Base-by-base conservation (phyloP, 2,888 invertebrate genomes). In the Mesorhabditis sp. region DNA sequence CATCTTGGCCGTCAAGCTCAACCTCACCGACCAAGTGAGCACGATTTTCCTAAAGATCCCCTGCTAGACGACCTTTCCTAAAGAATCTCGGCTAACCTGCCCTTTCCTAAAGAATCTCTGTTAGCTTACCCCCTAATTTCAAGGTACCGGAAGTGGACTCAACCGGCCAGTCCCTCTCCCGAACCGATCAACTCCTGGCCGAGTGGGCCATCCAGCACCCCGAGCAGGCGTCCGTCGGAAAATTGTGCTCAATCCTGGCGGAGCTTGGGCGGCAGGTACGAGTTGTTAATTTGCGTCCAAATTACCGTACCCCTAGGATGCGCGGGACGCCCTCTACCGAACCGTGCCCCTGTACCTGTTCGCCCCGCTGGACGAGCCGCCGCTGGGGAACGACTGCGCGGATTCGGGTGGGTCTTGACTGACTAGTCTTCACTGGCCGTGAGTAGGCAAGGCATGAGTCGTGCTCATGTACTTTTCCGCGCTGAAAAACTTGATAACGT, bases 241-340 rank as follows among this genome's bases (percentile, higher is more conserved):
- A 87, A 66, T 86, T 91, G 68, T 88, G 90, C 67, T 82, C 86
- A 62, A 90, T 89, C 80, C 87, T 91, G 78, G 86, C 87, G 74
- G 90, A 90, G 76, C 87, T 91, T 79, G 90, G 90, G 67, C 87
- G 91, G 62, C 87, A 89, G 28, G 86, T 90, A 50, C 7, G 86
- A 90, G 71, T 87, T 88, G 70, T 67, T 4, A 43, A 66, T 43
- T 10, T 50, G 50, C 7, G 50, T 2, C 13, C 7, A 7, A n/a
- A 62, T n/a, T 62, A 7, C 15, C 63, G 50, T 50, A 28, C 28
- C 28, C 28, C 28, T 28, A 50, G 28, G 77, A 77, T 62, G 90
- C 89, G 0, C 89, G 89, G 4, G 89, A 90, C 72, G 87, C 89
- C n/a, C 86, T 90, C 15, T 87, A 90, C 73, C 87, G 89, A 62